These are phyloP conservation scores for Ceyx melanurus DNA, from an alignment of 2,113 vertebrate genomes.

Conservation along the genomic window DNA sequence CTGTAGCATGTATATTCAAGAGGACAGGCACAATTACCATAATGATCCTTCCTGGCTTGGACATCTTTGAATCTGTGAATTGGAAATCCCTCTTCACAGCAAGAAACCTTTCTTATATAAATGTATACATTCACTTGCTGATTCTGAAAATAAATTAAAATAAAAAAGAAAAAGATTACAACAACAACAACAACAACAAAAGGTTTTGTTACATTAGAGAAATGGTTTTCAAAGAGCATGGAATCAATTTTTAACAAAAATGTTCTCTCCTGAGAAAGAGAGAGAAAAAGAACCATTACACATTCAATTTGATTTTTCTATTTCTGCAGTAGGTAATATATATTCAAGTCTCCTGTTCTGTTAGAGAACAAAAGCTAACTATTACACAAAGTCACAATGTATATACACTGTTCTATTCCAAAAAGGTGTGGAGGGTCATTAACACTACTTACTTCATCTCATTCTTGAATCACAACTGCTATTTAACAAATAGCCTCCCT, in stretches of 20 bases:
- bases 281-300: not conserved
- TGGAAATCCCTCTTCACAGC: not conserved
- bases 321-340: not conserved
- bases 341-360: not conserved
- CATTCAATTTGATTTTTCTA: not conserved
- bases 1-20: not conserved
- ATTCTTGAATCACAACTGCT: not conserved
- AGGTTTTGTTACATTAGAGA: not conserved
- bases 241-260: not conserved
- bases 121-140: not conserved
- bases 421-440: not conserved
- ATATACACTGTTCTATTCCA: rapidly evolving
- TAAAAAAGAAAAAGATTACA: rapidly evolving
- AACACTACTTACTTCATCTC: not conserved
- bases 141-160: not conserved
- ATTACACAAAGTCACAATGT: not conserved
- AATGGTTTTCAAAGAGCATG: not conserved
- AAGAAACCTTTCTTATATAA: not conserved
- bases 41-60: not conserved
- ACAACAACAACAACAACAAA: not conserved
- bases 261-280: not conserved
- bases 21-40: not conserved
- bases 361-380: not conserved
- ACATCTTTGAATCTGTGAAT: not conserved
- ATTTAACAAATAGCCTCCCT: not conserved